Percentiles rank a stretch among this genome's conserved stretches.
Evolutionary conservation across 2,113 vertebrate species (phyloP).

Genomic region (Nyctibius bracteatus): DNA sequence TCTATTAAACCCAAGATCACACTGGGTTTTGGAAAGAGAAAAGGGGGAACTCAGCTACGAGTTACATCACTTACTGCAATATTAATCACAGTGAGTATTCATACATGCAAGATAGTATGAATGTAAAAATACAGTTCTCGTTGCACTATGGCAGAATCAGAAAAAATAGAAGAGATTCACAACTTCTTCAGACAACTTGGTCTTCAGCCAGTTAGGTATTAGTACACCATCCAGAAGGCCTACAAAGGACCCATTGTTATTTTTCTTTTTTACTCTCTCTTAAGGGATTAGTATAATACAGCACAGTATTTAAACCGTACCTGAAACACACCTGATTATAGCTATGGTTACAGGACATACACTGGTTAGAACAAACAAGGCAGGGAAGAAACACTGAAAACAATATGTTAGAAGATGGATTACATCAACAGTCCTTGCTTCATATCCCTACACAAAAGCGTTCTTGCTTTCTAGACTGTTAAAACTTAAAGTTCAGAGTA

Average conservation of each 20-base stretch:
- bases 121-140: accelerated
- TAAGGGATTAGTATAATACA: neutral
- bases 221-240: neutral
- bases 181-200: neutral
- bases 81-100: neutral
- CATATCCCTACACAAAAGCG: accelerated
- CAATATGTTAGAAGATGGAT: too few species aligned
- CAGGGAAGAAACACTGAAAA: neutral
- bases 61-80: neutral
- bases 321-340: neutral
- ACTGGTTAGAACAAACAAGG: neutral
- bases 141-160: neutral
- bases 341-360: neutral
- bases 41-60: neutral
- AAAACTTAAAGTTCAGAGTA: neutral
- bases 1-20: neutral
- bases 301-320: neutral
- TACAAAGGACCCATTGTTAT: neutral
- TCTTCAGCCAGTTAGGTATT: neutral
- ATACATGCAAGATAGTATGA: neutral
- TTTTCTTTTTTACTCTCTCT: neutral
- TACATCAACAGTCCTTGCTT: neutral
- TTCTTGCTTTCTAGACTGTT: neutral
- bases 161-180: neutral
- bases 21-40: neutral